Evolutionary conservation across 2,113 vertebrate species (phyloP), one percentile per base, ranked within the genome.

Genomic region (Ceyx cyanopectus): DNA sequence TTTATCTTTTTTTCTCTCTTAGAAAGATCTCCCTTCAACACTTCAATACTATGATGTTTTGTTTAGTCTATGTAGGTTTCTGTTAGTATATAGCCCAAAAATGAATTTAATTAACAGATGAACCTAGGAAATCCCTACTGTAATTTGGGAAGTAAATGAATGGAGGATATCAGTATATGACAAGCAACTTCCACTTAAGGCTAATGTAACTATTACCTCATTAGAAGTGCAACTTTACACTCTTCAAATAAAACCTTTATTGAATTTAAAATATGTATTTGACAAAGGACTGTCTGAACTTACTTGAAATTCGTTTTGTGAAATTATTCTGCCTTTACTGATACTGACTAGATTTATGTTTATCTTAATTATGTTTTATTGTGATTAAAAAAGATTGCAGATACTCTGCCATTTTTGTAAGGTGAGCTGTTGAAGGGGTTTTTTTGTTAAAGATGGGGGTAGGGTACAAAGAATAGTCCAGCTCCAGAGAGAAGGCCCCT

Each of bases 41-140:
- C 85, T 95, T 96, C 72, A 91, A 46, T 93, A 74, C 82, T 87
- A 54, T 93, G 89, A 92, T 88, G 48, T 95, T 96, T 96, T 97
- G 96, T 98, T 98, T 97, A 97, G 97, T 97, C 96, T 98, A 95
- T 68, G 86, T 29, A 87, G 90, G 66, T 45, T 95, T 97, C 92
- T 96, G 93, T 96, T 96, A 95, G 91, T 94, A 86, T 95, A 87
- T 93, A 94, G 67, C 91, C 73, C 92, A 77, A 94, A 92, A 97
- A 89, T 92, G 93, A 96, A 97, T 96, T 82, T 97, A 97, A 98
- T 98, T 97, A 97, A 96, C 96, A 96, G 97, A 92, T 93, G 95
- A 96, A 89, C 14, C 95, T 96, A 96, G 95, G 96, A 97, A 97
- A 95, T 95, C 92, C 96, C 94, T 93, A 60, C 90, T 94, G 95